Conservation (phyloP, 2,113 vertebrate genomes). For the Psilopsiagon aymara region DNA sequence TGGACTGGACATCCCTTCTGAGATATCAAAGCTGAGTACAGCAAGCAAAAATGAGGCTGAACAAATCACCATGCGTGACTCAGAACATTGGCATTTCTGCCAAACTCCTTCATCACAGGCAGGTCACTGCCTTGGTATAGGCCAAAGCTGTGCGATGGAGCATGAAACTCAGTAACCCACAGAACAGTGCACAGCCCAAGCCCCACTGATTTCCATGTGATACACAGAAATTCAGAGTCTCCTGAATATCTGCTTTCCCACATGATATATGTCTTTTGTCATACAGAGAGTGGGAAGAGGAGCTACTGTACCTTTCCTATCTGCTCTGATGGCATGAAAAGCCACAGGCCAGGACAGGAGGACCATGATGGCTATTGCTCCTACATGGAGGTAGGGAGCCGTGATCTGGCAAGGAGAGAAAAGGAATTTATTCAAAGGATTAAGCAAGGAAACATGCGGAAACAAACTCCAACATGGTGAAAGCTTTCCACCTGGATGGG, state of each 20-base stretch:
- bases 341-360: constrained; percentile 86
- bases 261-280: neutral
- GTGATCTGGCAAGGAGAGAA: constrained; percentile 76
- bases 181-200: neutral
- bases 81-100: neutral
- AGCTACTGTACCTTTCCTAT: constrained; percentile 77
- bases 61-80: neutral
- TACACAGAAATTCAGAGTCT: neutral
- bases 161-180: neutral
- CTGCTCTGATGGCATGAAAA: constrained; percentile 84
- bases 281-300: neutral
- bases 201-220: neutral
- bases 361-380: constrained; percentile 79
- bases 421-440: neutral
- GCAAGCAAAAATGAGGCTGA: neutral
- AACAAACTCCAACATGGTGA: neutral
- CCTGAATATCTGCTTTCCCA: neutral
- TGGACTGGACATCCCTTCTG: neutral
- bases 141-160: neutral
- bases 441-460: neutral
- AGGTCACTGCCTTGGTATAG: neutral
- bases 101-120: neutral
- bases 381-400: constrained; percentile 86
- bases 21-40: neutral
- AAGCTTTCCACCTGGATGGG: neutral